Conservation (phyloP, 1,140 invertebrate species). For the Bradysia coprophila region DNA sequence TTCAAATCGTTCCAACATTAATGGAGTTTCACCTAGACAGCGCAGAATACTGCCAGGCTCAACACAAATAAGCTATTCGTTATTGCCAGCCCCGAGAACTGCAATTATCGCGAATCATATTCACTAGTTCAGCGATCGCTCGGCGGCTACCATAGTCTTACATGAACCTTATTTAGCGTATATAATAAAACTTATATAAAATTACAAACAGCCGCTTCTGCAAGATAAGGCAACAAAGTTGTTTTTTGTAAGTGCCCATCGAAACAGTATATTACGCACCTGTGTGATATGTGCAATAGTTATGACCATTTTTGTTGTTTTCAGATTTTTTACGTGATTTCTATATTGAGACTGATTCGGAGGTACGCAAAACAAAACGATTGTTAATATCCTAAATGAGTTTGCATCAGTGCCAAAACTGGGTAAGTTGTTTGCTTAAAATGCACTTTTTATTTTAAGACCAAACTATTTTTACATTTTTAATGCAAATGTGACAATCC, state of each 20-base stretch:
- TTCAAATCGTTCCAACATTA: conserved; percentile 54
- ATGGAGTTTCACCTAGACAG: conserved; percentile 94
- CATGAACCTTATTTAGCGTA: neutral
- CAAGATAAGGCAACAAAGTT: too few relatives aligned
- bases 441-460: too few relatives aligned
- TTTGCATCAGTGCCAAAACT: neutral
- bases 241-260: neutral
- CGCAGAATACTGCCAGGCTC: conserved; percentile 89
- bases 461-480: too few relatives aligned
- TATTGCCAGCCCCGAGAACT: neutral
- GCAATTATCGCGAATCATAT: neutral
- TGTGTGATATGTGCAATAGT: too few relatives aligned
- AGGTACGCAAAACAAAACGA: neutral
- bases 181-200: too few relatives aligned
- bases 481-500: too few relatives aligned
- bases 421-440: too few relatives aligned
- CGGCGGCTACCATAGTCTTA: neutral
- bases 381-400: too few relatives aligned
- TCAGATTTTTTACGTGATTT: neutral
- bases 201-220: too few relatives aligned
- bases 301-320: too few relatives aligned
- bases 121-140: neutral
- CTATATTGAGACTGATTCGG: neutral
- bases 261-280: too few relatives aligned
- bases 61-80: conserved; percentile 66